Evolutionary conservation across 2,888 invertebrate species (phyloP), one percentile per base, ranked within the genome.

Genomic region (Taphrorychus bicolor): DNA sequence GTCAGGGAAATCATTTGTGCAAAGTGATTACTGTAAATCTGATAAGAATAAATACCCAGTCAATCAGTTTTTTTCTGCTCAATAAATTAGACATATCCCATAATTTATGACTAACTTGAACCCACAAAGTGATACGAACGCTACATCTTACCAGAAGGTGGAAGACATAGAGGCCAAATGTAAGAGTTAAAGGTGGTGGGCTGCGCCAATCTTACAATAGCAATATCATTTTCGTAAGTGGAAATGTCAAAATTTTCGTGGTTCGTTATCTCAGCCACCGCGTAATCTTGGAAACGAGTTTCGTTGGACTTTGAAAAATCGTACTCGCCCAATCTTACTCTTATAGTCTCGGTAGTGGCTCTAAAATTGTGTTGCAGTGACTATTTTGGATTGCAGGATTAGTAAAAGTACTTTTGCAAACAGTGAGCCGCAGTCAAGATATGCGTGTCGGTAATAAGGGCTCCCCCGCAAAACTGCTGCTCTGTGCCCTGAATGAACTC

Each of bases 151-250:
- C 70, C 70, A 41, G 68, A 75, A 0, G 91, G 90, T 0, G 94
- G 94, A 70, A 95, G 85, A 78, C 94, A 95, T 59, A 94, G 88
- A 0, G 93, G 94, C 91, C 93, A 92, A 58, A 94, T 90, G 76
- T 92, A 93, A 0, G 88, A 87, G 75, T 91, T 91, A 79, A 93
- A 93, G 3, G 87, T 81, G 0, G 90, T 88, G 0, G 89, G 85
- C 5, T 87, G 82, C 69, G 88, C 85, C 57, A 93, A 82, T 74
- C 87, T 88, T 48, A 95, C 73, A 40, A 94, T 85, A 0, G 92
- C 91, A 57, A 94, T 91, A 76, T 95, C 94, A 76, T 95, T 87
- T 70, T 87, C 87, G 77, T 91, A 92, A 0, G 87, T 90, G 0
- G 85, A 78, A 1, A 85, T 78, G 74, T 91, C 87, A 78, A 89